Evolutionary conservation across 1,140 invertebrate species (phyloP).

Genomic region (Rhopalosiphum padi): DNA sequence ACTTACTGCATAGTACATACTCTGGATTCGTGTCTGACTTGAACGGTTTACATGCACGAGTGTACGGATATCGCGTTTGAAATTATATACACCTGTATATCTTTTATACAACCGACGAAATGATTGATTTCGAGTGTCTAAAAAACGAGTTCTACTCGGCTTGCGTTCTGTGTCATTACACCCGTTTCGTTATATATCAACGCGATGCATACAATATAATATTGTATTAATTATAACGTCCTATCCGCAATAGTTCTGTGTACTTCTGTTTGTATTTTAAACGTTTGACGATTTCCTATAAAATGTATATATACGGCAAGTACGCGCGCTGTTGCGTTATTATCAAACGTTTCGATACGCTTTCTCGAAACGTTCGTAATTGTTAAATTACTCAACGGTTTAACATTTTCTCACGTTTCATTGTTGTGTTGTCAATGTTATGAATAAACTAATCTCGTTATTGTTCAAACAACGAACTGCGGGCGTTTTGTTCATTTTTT

Average conservation of each 20-base stretch:
- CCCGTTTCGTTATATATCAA: too few species aligned
- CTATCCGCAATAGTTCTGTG: not conserved
- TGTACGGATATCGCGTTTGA: too few species aligned
- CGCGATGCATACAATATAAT: too few species aligned
- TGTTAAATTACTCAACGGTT: constrained; percentile 23
- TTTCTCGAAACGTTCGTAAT: constrained; percentile 30
- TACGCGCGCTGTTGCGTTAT: not conserved
- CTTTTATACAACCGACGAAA: too few species aligned
- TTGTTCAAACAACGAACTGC: not conserved
- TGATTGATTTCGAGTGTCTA: too few species aligned
- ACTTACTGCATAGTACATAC: too few species aligned
- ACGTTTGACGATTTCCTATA: not conserved
- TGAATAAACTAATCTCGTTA: constrained; percentile 1
- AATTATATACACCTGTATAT: too few species aligned
- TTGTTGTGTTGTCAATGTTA: constrained; percentile 2
- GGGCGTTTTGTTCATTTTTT: not conserved
- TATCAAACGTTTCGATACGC: constrained; percentile 33
- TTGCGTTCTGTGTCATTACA: too few species aligned
- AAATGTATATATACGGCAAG: not conserved
- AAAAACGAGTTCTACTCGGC: too few species aligned
- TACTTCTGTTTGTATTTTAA: constrained; percentile 8
- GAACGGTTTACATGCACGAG: too few species aligned
- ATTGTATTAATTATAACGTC: too few species aligned
- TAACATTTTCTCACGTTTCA: constrained; percentile 15
- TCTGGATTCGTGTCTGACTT: too few species aligned